Conservation (phyloP, 2,113 vertebrate species). For the Passer montanus region DNA sequence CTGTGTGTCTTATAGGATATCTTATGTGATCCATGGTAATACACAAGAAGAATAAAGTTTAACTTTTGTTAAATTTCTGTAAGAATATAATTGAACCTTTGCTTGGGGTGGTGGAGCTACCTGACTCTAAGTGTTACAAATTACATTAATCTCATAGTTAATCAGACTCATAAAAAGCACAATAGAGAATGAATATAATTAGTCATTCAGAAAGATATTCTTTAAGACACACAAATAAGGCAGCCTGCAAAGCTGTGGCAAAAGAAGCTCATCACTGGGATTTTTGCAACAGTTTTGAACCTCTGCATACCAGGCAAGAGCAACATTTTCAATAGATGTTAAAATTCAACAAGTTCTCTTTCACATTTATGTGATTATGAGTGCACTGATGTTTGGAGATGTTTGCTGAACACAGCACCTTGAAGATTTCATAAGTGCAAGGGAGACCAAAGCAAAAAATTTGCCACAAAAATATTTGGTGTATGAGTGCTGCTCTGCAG, state of each 20-base stretch:
- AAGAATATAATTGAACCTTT: not conserved
- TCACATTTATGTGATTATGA: not conserved
- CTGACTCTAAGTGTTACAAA: not conserved
- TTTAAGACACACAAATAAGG: not conserved
- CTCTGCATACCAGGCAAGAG: not conserved
- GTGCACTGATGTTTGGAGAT: not conserved
- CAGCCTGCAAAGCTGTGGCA: not conserved
- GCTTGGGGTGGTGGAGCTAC: not conserved
- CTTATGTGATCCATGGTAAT: too few species aligned
- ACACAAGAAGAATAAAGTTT: too few species aligned
- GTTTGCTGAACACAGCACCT: not conserved
- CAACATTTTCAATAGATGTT: not conserved
- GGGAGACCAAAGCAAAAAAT: not conserved
- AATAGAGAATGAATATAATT: not conserved
- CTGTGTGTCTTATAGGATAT: not conserved
- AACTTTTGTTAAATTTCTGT: not conserved
- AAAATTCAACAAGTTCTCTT: not conserved
- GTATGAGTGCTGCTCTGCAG: not conserved
- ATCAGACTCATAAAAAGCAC: not conserved
- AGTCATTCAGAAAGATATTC: not conserved
- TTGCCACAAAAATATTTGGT: not conserved
- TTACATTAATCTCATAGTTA: not conserved
- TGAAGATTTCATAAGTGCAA: not conserved
- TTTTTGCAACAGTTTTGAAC: not conserved
- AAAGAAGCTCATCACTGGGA: not conserved